A percentile compares a stretch with the other conserved stretches of the same genome.
These are phyloP conservation scores for Limnodromus scolopaceus DNA, from an alignment of 2,797 vertebrate genomes.

Conservation along the genomic window DNA sequence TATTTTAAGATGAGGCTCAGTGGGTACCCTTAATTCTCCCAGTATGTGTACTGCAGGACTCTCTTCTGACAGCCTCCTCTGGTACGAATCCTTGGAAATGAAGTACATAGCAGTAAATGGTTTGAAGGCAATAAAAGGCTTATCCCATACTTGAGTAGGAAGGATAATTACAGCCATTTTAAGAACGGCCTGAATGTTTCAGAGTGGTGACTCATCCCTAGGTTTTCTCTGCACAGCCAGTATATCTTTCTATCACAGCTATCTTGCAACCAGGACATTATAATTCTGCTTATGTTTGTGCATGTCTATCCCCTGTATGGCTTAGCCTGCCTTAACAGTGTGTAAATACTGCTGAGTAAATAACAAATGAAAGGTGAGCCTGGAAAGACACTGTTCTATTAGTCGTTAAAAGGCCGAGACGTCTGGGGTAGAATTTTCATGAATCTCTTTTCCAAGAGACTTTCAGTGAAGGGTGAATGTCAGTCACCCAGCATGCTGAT, in stretches of 20 bases:
- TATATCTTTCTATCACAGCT: background rate
- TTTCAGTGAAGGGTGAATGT: constrained; percentile 40
- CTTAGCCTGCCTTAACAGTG: constrained; percentile 31
- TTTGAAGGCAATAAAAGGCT: background rate
- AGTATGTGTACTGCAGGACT: background rate
- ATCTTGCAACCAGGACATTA: background rate
- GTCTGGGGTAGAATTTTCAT: constrained; percentile 10
- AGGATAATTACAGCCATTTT: constrained; percentile 41
- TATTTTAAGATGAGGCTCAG: background rate
- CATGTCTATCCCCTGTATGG: background rate
- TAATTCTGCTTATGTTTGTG: constrained; percentile 35
- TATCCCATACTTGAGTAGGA: background rate
- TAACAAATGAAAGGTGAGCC: constrained; percentile 58
- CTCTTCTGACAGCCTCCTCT: background rate
- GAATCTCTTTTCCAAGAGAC: background rate
- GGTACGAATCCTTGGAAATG: background rate
- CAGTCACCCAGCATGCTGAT: constrained; percentile 11
- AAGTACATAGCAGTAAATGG: background rate
- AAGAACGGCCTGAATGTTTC: background rate
- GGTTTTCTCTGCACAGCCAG: background rate
- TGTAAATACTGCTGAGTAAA: constrained; percentile 59
- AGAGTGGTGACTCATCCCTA: background rate
- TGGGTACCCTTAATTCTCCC: background rate
- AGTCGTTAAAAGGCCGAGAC: constrained; percentile 31
- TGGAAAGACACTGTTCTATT: constrained; percentile 15